Conservation (phyloP, 1,140 invertebrate species). For the Heliconius eleuchia region DNA sequence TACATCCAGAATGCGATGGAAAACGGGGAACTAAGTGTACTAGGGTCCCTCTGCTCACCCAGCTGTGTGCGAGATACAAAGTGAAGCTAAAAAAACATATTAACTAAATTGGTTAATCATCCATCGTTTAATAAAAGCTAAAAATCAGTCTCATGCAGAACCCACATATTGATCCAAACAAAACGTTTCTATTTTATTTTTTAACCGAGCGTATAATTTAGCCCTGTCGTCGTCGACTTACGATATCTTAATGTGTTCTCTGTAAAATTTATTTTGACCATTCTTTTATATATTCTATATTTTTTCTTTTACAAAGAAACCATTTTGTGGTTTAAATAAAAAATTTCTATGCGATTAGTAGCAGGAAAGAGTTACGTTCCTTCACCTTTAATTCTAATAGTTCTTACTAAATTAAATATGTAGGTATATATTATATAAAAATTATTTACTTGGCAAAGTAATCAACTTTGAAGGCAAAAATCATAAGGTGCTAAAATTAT, state of each 20-base stretch:
- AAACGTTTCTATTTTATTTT: slow-evolving; percentile 47
- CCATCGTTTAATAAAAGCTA: not conserved
- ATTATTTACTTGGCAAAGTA: no score
- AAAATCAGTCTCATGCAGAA: slow-evolving; percentile 40
- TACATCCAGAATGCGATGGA: no score
- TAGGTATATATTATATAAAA: not conserved
- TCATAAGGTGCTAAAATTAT: not conserved
- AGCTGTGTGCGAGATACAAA: no score
- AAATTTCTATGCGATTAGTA: slow-evolving; percentile 6
- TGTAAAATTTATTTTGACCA: slow-evolving; percentile 36
- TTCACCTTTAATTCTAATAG: not conserved
- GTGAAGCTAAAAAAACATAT: no score
- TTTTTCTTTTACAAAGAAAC: slow-evolving; percentile 15
- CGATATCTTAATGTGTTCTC: slow-evolving; percentile 60
- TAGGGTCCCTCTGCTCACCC: no score
- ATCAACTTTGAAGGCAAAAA: not conserved
- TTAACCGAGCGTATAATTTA: slow-evolving; percentile 71
- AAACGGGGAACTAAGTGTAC: no score
- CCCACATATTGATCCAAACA: slow-evolving; percentile 21
- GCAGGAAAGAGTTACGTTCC: slow-evolving; percentile 8
- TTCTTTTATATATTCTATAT: slow-evolving; percentile 17
- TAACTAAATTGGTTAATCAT: no score
- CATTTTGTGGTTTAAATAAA: slow-evolving; percentile 15
- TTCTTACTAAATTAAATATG: not conserved
- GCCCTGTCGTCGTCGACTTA: slow-evolving; percentile 55